Conservation (phyloP, 2,797 vertebrate species). For the Phrynocephalus vlangalii region DNA sequence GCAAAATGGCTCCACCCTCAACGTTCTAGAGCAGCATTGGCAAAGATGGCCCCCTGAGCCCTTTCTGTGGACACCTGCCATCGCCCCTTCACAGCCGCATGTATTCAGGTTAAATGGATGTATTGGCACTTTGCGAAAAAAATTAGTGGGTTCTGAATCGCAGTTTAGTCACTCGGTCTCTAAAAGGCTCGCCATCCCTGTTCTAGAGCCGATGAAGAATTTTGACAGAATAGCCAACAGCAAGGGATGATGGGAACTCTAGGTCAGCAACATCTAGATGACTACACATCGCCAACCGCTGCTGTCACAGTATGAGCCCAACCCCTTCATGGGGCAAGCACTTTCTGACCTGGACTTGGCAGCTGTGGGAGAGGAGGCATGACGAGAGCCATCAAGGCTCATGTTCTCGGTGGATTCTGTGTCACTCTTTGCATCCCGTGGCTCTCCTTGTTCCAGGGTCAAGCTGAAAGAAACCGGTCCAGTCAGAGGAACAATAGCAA, state of each 20-base stretch:
- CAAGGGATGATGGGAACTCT: background rate
- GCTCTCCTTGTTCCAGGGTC: conserved; percentile 73
- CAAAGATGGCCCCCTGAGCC: no score
- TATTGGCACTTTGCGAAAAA: no score
- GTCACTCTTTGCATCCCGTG: conserved; percentile 78
- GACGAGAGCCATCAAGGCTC: conserved; percentile 81
- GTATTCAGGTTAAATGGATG: no score
- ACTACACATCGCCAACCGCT: background rate
- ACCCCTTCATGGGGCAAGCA: background rate
- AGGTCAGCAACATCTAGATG: no score
- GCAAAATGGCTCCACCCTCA: no score
- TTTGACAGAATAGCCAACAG: background rate
- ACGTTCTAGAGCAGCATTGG: background rate
- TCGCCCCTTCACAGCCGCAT: no score
- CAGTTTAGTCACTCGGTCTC: no score
- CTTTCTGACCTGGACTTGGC: conserved; percentile 68
- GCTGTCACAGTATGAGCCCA: background rate
- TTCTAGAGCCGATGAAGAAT: no score
- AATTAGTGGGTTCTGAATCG: no score
- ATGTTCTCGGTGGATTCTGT: conserved; percentile 86
- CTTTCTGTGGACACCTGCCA: no score
- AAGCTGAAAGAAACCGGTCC: conserved; percentile 69
- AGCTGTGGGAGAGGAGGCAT: conserved; percentile 67
- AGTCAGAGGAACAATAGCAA: conserved; percentile 22
- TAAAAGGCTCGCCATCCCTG: no score